Evolutionary conservation across 2,888 invertebrate species (phyloP), one percentile per base, ranked within the genome.

Genomic region (Watsonalla cultraria): DNA sequence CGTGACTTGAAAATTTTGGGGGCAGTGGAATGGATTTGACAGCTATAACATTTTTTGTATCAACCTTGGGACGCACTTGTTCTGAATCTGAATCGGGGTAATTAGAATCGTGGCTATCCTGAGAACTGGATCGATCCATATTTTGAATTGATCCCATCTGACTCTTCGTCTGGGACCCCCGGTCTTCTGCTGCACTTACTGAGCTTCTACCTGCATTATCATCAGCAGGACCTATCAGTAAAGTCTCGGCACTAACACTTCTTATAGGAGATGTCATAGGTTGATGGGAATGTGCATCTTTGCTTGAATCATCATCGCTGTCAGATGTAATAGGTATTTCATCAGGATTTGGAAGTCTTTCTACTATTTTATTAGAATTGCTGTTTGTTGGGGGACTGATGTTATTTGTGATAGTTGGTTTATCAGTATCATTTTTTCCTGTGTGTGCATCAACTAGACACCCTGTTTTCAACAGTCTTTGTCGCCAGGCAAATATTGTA

Each of bases 401-500:
- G 45, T 45, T 24, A 49, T 50, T 39, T 6, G 45, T 33, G 2
- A 24, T 24, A 24, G 24, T 24, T 35, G 51, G 11, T 47, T 62
- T 71, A n/a, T 61, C 61, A 35, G 8, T 34, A 39, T 60, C 58
- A 45, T 62, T 68, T 24, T 66, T 68, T 51, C 76, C 78, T 8
- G 69, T 51, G 68, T 91, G 91, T 52, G 76, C 60, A 64, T 91
- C 90, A 60, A 82, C 74, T 62, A 91, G 70, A 66, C 91, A 91
- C 5, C 91, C 91, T 51, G 85, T 87, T 7, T 60, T 57, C 46
- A 91, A 58, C 34, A 91, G 78, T 13, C 79, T 71, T 61, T 88
- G 86, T 55, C 90, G 76, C 90, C 89, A 91, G 39, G 74, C 72
- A 81, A 88, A 91, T 59, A 91, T 86, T 47, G 90, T 90, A 67